These are phyloP conservation scores for Ichneumoninae sp. DNA, from an alignment of 2,888 invertebrate species.

Conservation along the genomic window DNA sequence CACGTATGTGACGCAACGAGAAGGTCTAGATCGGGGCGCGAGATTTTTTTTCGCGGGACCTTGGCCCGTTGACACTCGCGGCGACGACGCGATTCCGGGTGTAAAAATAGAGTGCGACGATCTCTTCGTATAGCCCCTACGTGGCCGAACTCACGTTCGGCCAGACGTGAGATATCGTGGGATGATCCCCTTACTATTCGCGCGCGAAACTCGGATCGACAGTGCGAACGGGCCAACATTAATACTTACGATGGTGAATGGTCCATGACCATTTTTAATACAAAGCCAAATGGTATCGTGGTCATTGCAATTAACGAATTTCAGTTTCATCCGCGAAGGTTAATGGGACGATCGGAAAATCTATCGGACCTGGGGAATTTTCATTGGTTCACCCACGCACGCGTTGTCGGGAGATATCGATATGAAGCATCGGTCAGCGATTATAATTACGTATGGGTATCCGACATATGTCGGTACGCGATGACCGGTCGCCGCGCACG, in stretches of 20 bases:
- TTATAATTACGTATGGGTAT: neutral
- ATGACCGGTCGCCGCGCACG: neutral
- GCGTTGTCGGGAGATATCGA: neutral
- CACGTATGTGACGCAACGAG: constrained; percentile 58
- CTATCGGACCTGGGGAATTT: neutral
- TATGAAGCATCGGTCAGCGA: neutral
- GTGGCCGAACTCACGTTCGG: constrained; percentile 43
- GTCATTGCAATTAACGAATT: neutral
- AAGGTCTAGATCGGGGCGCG: constrained; percentile 55
- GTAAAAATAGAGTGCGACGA: constrained; percentile 62
- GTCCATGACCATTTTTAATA: neutral
- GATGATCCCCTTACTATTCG: neutral
- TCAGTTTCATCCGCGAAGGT: neutral
- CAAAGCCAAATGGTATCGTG: neutral
- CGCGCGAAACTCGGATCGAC: neutral
- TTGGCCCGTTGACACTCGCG: constrained; percentile 60
- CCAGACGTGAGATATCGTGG: constrained; percentile 13
- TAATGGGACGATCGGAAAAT: neutral
- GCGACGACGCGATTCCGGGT: constrained; percentile 52
- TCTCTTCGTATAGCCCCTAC: constrained; percentile 58
- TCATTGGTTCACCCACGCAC: neutral
- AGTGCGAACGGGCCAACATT: neutral
- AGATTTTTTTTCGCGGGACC: constrained; percentile 53
- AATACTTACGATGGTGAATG: neutral
- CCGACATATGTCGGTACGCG: neutral